Evolutionary conservation across 2,113 vertebrate species (phyloP).

Genomic region (Chaenogobius annularis): DNA sequence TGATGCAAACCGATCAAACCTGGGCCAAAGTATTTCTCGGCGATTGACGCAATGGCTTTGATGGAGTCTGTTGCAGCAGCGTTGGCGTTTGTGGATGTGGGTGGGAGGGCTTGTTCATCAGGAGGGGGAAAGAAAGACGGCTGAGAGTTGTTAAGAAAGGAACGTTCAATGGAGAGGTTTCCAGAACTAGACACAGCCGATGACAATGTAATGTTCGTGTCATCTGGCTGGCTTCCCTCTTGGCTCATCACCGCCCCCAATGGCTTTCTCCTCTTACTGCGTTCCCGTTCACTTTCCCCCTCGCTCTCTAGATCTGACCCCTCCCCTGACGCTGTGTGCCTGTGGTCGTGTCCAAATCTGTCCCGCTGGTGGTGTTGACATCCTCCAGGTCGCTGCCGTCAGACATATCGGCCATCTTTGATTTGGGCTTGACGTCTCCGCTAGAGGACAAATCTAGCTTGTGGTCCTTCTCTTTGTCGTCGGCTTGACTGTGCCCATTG

Average conservation of each 20-base stretch:
- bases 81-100: constrained; percentile 84
- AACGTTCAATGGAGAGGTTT: constrained; percentile 78
- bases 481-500: constrained; percentile 58
- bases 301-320: constrained; percentile 91
- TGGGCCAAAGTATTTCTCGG: constrained; percentile 97
- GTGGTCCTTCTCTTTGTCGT: constrained; percentile 82
- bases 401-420: constrained; percentile 89
- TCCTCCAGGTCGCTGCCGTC: constrained; percentile 98
- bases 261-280: constrained; percentile 78
- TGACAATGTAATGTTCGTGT: constrained; percentile 73
- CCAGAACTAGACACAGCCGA: constrained; percentile 77
- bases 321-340: constrained; percentile 88
- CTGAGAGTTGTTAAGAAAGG: constrained; percentile 84
- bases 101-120: constrained; percentile 89
- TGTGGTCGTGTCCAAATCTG: constrained; percentile 94
- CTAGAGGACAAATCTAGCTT: constrained; percentile 81
- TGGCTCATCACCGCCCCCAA: constrained; percentile 50
- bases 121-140: constrained; percentile 96
- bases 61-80: constrained; percentile 93
- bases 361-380: constrained; percentile 94
- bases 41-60: constrained; percentile 98
- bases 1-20: constrained; percentile 95
- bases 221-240: constrained; percentile 78
- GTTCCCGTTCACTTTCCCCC: constrained; percentile 83
- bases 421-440: constrained; percentile 82